Conservation (phyloP, 2,888 invertebrate species). For the Ethmia dodecea region DNA sequence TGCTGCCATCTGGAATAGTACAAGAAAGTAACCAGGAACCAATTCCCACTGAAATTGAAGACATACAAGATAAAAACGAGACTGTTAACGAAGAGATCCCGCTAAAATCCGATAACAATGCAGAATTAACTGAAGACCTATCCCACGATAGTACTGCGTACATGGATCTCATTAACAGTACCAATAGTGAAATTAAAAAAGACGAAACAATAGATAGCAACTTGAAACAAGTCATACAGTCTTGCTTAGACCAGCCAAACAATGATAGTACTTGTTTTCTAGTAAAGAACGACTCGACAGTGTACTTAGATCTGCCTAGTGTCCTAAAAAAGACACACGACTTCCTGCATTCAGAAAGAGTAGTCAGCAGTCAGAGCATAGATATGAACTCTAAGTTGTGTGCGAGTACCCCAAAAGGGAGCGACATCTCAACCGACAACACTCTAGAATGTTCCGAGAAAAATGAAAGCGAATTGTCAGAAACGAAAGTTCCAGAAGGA, state of each 20-base stretch:
- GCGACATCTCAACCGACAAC: conserved; percentile 42
- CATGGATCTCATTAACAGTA: conserved; percentile 60
- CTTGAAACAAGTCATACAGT: conserved; percentile 30
- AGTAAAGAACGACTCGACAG: conserved; percentile 53
- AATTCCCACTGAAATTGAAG: conserved; percentile 11
- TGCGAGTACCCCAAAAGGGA: conserved; percentile 58
- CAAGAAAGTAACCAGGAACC: conserved; percentile 43
- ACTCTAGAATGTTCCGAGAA: conserved; percentile 33
- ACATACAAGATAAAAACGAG: conserved; percentile 2
- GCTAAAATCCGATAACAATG: conserved; percentile 1
- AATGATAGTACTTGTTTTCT: conserved; percentile 26
- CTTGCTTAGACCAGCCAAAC: conserved; percentile 29
- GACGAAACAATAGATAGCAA: conserved; percentile 29
- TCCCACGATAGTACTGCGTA: conserved; percentile 43
- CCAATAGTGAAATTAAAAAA: conserved; percentile 38
- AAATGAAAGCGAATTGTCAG: conserved; percentile 30
- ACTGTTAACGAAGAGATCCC: conserved; percentile 1
- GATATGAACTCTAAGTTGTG: conserved; percentile 29
- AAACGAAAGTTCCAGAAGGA: conserved; percentile 39
- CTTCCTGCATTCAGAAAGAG: conserved; percentile 52
- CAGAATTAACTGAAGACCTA: conserved; percentile 14
- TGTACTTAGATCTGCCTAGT: conserved; percentile 63
- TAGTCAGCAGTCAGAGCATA: conserved; percentile 28
- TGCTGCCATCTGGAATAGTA: conserved; percentile 56
- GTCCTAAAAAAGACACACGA: conserved; percentile 42